A percentile compares a stretch with the other conserved stretches of the same genome.
Conservation (phyloP, 2,113 vertebrate genomes). For the Ochotona princeps region DNA sequence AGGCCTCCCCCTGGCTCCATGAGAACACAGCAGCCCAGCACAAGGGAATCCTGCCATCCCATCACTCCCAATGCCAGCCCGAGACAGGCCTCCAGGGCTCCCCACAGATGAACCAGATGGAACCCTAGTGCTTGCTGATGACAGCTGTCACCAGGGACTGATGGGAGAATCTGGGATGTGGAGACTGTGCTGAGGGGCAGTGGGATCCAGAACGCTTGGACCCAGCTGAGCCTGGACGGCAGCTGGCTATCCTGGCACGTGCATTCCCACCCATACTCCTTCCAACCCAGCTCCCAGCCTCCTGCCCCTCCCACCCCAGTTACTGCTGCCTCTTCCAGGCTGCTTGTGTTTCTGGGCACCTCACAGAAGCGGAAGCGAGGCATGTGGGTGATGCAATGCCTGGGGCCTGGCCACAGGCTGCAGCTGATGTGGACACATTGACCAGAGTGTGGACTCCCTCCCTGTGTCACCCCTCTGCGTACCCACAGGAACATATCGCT, state of each 20-base stretch:
- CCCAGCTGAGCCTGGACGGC: neutral
- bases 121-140: neutral
- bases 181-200: neutral
- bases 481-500: neutral
- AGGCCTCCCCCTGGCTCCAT: neutral
- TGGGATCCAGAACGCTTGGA: neutral
- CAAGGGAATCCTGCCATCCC: neutral
- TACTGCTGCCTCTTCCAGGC: neutral
- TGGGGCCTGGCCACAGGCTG: neutral
- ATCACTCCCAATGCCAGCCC: neutral
- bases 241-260: neutral
- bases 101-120: neutral
- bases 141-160: neutral
- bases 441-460: neutral
- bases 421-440: neutral
- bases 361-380: neutral
- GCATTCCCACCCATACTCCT: neutral
- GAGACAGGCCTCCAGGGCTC: neutral
- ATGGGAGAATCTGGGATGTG: neutral
- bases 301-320: neutral
- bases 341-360: constrained; percentile 29
- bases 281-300: neutral
- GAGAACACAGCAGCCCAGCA: neutral
- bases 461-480: neutral
- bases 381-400: neutral